phyloP scores from a whole-genome alignment of 2,113 vertebrate species.

The Candoia aspera region DNA sequence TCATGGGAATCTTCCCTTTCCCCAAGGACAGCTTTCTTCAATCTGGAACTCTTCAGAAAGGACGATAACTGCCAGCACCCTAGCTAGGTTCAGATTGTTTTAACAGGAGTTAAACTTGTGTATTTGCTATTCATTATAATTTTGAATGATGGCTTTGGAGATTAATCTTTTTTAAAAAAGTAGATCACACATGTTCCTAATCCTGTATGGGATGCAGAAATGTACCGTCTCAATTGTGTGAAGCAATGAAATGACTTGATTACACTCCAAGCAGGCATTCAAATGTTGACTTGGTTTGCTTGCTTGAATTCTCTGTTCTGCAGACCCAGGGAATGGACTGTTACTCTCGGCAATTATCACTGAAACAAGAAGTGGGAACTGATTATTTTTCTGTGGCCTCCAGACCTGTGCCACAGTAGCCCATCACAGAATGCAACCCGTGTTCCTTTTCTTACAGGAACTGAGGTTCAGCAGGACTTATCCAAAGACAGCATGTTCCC shows the following conservation, averaged over 20 bases:
- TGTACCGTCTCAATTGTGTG: not conserved
- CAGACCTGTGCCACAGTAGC: not conserved
- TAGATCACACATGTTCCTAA: not conserved
- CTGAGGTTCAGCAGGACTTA: not conserved
- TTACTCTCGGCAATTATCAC: not conserved
- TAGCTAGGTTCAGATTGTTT: too few species aligned
- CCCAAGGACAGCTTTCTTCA: not conserved
- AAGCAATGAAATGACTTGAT: not conserved
- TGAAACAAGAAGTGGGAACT: not conserved
- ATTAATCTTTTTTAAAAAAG: not conserved
- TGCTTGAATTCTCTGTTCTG: not conserved
- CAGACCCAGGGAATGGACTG: not conserved
- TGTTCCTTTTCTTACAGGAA: not conserved
- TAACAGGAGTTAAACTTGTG: not conserved
- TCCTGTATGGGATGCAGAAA: not conserved
- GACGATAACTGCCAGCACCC: not conserved
- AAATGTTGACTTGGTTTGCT: not conserved
- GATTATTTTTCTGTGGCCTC: not conserved
- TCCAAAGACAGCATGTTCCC: not conserved
- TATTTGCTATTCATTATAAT: not conserved
- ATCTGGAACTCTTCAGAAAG: not conserved
- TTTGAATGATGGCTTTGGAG: not conserved
- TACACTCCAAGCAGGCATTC: too few species aligned
- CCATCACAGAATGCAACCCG: not conserved
- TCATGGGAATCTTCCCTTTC: not conserved